phyloP scores from a whole-genome alignment of 2,888 invertebrate genomes.

The Rhagium mordax region DNA sequence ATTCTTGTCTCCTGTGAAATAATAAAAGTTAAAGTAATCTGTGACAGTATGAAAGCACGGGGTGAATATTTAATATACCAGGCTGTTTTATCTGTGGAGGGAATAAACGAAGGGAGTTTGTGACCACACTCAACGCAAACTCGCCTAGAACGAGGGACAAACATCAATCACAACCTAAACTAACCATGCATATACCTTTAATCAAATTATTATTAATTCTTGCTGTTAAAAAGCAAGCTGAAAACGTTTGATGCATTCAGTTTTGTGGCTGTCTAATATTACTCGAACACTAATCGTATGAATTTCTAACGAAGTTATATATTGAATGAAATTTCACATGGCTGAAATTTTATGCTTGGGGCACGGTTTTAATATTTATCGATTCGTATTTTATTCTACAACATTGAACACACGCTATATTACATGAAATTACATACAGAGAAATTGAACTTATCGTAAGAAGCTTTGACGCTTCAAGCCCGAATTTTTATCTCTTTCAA shows the following conservation, averaged over 20 bases:
- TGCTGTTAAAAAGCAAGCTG: constrained; percentile 41
- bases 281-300: neutral
- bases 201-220: constrained; percentile 47
- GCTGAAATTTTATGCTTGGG: neutral
- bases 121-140: constrained; percentile 29
- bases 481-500: too few relatives aligned
- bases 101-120: constrained; percentile 33
- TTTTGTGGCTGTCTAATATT: neutral
- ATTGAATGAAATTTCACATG: neutral
- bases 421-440: too few relatives aligned
- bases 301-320: neutral
- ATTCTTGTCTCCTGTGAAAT: constrained; percentile 37
- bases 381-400: neutral
- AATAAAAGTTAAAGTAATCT: constrained; percentile 45
- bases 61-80: constrained; percentile 57
- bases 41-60: constrained; percentile 46
- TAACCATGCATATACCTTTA: constrained; percentile 45
- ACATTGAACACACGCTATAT: too few relatives aligned
- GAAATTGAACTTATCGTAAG: too few relatives aligned
- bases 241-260: constrained; percentile 31
- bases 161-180: constrained; percentile 45
- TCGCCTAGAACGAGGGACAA: constrained; percentile 17
- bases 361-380: neutral
- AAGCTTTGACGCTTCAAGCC: too few relatives aligned
- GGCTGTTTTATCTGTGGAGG: constrained; percentile 39